These are phyloP conservation scores for Paratilapia polleni DNA, from an alignment of 2,113 vertebrate species.

Conservation along the genomic window DNA sequence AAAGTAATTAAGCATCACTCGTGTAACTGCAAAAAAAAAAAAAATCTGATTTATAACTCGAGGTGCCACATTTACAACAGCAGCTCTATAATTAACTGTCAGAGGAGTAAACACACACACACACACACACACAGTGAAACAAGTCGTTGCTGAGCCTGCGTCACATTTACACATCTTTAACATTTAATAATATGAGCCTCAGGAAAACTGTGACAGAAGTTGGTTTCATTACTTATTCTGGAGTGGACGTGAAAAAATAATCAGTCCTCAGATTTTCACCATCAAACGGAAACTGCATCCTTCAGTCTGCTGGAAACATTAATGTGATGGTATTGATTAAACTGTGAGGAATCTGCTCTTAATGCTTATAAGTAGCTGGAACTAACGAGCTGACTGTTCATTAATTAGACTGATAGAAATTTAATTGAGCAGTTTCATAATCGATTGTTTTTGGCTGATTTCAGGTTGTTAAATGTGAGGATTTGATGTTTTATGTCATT, in stretches of 20 bases:
- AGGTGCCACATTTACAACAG: background rate
- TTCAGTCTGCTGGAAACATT: background rate
- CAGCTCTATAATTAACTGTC: constrained; percentile 13
- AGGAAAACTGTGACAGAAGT: background rate
- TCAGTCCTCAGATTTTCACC: background rate
- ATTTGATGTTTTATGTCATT: background rate
- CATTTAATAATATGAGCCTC: background rate
- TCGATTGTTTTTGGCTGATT: background rate
- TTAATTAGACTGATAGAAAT: background rate
- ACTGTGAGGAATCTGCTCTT: background rate
- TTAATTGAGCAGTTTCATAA: background rate
- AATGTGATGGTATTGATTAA: background rate
- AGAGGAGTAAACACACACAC: background rate
- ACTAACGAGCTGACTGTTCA: background rate
- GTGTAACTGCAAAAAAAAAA: background rate
- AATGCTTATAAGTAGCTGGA: background rate
- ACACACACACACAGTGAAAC: background rate
- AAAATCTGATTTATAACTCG: background rate
- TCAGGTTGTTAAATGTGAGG: background rate
- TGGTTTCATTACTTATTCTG: background rate
- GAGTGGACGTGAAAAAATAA: background rate
- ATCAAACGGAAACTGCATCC: background rate
- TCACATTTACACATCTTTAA: background rate
- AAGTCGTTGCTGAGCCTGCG: background rate
- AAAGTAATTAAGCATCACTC: background rate